Evolutionary conservation across 1,140 invertebrate genomes (phyloP).

Genomic region (Drosophila fuyamai): DNA sequence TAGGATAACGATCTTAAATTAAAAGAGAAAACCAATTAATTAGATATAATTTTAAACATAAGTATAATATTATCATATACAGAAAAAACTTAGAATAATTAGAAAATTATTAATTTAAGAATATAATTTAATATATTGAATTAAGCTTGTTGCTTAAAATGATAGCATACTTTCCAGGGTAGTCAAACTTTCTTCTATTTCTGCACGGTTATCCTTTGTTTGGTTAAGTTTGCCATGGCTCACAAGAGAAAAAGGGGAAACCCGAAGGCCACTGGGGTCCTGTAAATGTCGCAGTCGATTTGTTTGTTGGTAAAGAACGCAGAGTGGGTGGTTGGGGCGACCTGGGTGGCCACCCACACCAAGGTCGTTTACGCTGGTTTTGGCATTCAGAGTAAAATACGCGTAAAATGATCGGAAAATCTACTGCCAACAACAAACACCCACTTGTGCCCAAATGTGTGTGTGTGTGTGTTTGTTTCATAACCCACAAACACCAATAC

Average conservation of each 20-base stretch:
- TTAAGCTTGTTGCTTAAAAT: too few relatives aligned
- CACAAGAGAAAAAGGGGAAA: background rate
- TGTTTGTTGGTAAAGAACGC: conserved; percentile 8
- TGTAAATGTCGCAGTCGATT: conserved; percentile 44
- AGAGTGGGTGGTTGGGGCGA: background rate
- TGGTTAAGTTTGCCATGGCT: conserved; percentile 6
- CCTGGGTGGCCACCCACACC: background rate
- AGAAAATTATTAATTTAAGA: too few relatives aligned
- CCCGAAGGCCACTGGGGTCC: conserved; percentile 31
- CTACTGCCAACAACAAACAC: conserved; percentile 49
- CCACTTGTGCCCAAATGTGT: background rate
- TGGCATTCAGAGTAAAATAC: conserved; percentile 52
- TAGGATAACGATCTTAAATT: too few relatives aligned
- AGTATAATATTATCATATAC: too few relatives aligned
- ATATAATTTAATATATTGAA: too few relatives aligned
- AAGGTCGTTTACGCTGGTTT: conserved; percentile 41
- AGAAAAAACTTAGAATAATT: too few relatives aligned
- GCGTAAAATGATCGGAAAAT: conserved; percentile 58
- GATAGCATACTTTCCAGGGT: background rate
- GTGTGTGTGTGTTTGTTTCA: conserved; percentile 19
- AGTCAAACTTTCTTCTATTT: background rate
- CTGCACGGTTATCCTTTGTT: background rate
- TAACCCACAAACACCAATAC: conserved; percentile 23
- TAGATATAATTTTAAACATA: too few relatives aligned
- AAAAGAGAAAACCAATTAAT: too few relatives aligned